Evolutionary conservation across 2,797 vertebrate species (phyloP).

Genomic region (Amphiprion clarkii): DNA sequence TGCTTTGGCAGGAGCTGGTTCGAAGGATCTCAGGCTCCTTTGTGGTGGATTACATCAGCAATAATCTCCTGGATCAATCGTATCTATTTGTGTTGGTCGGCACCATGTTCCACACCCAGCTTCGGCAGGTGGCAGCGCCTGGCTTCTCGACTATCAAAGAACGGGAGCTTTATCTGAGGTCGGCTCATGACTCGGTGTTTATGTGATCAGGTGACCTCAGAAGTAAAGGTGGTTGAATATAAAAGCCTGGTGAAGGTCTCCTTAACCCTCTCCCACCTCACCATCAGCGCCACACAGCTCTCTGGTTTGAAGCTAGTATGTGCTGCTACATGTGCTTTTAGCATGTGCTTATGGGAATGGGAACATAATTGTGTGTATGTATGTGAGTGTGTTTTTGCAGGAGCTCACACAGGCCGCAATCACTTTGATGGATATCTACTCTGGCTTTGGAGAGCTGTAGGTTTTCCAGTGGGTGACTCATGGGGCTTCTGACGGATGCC

Average conservation of each 20-base stretch:
- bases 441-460: conserved; percentile 75
- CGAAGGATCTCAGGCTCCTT: neutral
- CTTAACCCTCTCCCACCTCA: conserved; percentile 50
- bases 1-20: neutral
- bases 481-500: conserved; percentile 81
- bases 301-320: conserved; percentile 40
- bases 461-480: conserved; percentile 84
- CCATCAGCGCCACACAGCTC: conserved; percentile 57
- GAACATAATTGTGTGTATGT: conserved; percentile 65
- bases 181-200: conserved; percentile 43
- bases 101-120: neutral
- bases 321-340: conserved; percentile 36
- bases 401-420: conserved; percentile 70
- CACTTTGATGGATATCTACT: conserved; percentile 83
- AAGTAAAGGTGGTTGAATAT: conserved; percentile 32
- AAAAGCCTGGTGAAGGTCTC: conserved; percentile 29
- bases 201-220: conserved; percentile 65
- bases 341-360: conserved; percentile 40
- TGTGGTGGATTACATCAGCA: conserved; percentile 25
- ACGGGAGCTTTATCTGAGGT: conserved; percentile 42
- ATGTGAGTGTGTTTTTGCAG: conserved; percentile 72
- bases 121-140: conserved; percentile 38
- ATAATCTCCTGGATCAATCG: conserved; percentile 10
- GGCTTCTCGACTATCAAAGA: conserved; percentile 35
- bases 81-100: neutral